Conservation (phyloP, 92 coral and sea anemone species). For the Umimayanthus kanabou region DNA sequence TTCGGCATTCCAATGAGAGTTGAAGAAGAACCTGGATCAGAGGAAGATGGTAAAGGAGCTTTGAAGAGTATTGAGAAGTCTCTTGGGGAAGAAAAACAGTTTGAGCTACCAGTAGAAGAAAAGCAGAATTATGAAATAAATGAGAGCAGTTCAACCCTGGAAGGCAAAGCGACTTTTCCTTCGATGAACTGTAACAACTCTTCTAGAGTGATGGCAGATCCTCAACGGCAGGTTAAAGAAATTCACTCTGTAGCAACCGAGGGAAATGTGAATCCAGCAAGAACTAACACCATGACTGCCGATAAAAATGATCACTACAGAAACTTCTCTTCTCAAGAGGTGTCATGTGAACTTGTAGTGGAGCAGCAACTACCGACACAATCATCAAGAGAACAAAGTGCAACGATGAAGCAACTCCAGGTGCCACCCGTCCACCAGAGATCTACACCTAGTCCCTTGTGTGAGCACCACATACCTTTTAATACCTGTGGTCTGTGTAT, state of each 20-base stretch:
- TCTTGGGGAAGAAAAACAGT: background rate
- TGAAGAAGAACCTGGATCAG: conserved; percentile 36
- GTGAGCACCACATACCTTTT: conserved; percentile 21
- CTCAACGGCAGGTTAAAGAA: background rate
- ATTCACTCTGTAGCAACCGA: background rate
- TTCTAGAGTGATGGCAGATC: background rate
- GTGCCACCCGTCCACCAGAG: conserved; percentile 15
- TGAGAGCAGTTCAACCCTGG: background rate
- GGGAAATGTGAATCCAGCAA: background rate
- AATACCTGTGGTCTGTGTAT: background rate
- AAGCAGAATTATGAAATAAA: background rate
- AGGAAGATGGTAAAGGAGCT: conserved; percentile 45
- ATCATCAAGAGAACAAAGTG: background rate
- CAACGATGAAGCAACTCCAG: conserved; percentile 8
- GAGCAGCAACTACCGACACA: conserved; percentile 10
- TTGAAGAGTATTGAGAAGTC: background rate
- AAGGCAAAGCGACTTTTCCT: background rate
- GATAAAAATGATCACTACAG: background rate
- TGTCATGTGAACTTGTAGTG: background rate
- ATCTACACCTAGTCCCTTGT: background rate
- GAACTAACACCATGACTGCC: background rate
- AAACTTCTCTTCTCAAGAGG: background rate
- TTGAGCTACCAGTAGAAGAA: background rate
- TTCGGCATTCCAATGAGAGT: conserved; percentile 79
- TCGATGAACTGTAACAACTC: background rate